Conservation (phyloP, 2,113 vertebrate genomes). For the Vidua chalybeata region DNA sequence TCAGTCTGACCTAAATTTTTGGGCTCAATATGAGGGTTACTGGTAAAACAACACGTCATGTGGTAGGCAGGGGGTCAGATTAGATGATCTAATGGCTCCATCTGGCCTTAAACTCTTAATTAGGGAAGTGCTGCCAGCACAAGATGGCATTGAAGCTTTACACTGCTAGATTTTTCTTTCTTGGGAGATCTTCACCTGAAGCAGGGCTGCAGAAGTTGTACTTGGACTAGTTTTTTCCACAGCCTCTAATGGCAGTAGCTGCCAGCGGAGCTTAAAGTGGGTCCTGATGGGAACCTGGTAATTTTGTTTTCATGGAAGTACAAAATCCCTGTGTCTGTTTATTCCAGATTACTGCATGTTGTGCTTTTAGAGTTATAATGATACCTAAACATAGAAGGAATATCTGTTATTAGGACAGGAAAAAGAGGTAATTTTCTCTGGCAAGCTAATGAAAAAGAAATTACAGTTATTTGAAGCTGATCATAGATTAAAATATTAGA, state of each 20-base stretch:
- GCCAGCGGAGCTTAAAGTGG: not conserved
- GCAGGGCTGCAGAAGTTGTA: not conserved
- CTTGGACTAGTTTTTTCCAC: not conserved
- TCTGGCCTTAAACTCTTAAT: conserved; percentile 43
- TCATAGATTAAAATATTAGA: not conserved
- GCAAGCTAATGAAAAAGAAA: not conserved
- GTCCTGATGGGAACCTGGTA: not conserved
- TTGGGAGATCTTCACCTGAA: not conserved
- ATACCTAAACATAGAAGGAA: conserved; percentile 20
- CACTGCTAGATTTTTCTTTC: not conserved
- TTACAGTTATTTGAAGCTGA: not conserved
- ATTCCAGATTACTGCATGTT: not conserved
- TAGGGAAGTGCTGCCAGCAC: not conserved
- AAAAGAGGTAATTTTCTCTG: not conserved
- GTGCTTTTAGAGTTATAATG: not conserved
- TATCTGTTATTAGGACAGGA: conserved; percentile 12
- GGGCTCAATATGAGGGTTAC: not conserved
- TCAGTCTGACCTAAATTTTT: conserved; percentile 1
- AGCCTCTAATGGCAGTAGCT: not conserved
- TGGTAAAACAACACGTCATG: not conserved
- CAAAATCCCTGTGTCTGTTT: not conserved
- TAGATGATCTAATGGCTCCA: conserved; percentile 53
- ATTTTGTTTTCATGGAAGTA: not conserved
- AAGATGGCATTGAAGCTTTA: not conserved
- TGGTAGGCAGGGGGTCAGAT: conserved; percentile 19